Evolutionary conservation across 2,888 invertebrate genomes (phyloP).

Genomic region (Hydrotaea diabolus): DNA sequence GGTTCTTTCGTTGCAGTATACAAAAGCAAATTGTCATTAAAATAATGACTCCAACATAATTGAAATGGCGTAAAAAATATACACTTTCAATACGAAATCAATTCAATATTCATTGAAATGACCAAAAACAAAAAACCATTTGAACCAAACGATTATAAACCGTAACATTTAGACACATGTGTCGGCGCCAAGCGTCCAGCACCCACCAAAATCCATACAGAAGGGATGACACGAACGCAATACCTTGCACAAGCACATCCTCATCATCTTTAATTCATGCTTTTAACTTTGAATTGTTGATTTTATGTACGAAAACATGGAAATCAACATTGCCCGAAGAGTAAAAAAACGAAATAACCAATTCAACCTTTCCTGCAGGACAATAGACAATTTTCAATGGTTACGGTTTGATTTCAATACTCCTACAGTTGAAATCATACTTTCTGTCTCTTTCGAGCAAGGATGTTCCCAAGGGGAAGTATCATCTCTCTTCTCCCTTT

Average conservation of each 20-base stretch:
- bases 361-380: slow-evolving; percentile 7
- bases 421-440: neutral
- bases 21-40: slow-evolving; percentile 16
- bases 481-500: slow-evolving; percentile 2
- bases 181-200: neutral
- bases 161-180: slow-evolving; percentile 30
- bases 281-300: slow-evolving; percentile 43
- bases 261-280: slow-evolving; percentile 37
- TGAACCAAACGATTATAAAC: slow-evolving; percentile 34
- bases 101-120: slow-evolving; percentile 56
- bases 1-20: slow-evolving; percentile 45
- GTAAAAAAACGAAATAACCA: slow-evolving; percentile 4
- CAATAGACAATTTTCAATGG: slow-evolving; percentile 44
- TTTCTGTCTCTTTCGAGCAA: neutral
- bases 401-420: slow-evolving; percentile 52
- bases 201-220: neutral
- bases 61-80: slow-evolving; percentile 26
- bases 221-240: neutral
- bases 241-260: neutral
- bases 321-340: neutral
- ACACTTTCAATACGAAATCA: slow-evolving; percentile 42
- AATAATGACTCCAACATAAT: slow-evolving; percentile 38
- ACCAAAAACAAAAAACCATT: slow-evolving; percentile 11
- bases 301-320: slow-evolving; percentile 29
- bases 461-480: too few species aligned